A percentile compares a stretch with the other conserved stretches of the same genome.
phyloP scores from a whole-genome alignment of 1,140 invertebrate species.

The Neodiprion lecontei region DNA sequence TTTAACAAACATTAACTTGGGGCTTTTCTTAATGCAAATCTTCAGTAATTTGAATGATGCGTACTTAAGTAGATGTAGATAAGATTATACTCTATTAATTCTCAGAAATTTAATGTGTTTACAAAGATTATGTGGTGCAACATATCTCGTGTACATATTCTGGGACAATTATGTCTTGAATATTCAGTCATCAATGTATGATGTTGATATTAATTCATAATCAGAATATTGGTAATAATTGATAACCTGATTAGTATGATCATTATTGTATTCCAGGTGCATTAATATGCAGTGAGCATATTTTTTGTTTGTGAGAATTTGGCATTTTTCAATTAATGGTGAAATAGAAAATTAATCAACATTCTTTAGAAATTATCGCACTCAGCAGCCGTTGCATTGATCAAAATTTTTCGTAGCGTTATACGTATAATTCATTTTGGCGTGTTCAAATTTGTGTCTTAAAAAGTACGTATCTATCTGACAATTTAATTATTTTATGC shows the following conservation, averaged over 20 bases:
- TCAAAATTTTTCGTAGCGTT: no score
- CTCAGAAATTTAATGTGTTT: neutral
- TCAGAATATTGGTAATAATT: neutral
- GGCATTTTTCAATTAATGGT: no score
- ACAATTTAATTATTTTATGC: no score
- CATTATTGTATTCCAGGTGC: neutral
- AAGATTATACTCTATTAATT: neutral
- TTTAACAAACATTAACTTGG: slow-evolving; percentile 18
- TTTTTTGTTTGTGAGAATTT: neutral
- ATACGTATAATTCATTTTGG: no score
- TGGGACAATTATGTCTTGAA: neutral
- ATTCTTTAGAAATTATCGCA: no score
- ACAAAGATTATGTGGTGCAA: slow-evolving; percentile 8
- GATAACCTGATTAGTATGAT: neutral
- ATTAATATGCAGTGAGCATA: neutral
- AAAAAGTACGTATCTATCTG: no score
- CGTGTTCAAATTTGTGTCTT: no score
- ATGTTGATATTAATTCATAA: slow-evolving; percentile 3
- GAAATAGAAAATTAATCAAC: no score
- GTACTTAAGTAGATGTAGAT: neutral
- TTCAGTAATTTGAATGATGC: slow-evolving; percentile 25
- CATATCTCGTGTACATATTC: neutral
- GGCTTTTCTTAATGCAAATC: slow-evolving; percentile 24
- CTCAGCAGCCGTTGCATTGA: no score
- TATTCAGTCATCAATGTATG: neutral